Conservation (phyloP, 2,113 vertebrate genomes). For the Tachysurus fulvidraco region DNA sequence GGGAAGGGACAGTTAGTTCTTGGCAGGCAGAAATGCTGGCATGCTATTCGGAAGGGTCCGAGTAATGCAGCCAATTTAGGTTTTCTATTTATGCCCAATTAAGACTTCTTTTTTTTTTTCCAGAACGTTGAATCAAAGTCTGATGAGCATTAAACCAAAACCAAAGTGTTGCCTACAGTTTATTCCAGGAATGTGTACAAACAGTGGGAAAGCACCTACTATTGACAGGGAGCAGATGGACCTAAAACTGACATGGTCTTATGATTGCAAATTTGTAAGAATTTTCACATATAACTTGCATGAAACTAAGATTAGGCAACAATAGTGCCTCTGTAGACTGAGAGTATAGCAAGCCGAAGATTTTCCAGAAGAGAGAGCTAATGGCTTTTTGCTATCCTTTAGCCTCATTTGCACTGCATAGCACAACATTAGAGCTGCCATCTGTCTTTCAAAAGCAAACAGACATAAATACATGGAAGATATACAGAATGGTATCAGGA, state of each 20-base stretch:
- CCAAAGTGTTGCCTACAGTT: background rate
- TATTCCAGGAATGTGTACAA: slow-evolving; percentile 36
- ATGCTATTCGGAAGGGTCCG: background rate
- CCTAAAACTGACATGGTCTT: background rate
- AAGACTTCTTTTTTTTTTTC: background rate
- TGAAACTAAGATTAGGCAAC: background rate
- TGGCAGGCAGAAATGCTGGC: slow-evolving; percentile 3
- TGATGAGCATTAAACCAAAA: slow-evolving; percentile 9
- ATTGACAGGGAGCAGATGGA: slow-evolving; percentile 2
- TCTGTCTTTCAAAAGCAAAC: background rate
- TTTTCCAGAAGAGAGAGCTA: background rate
- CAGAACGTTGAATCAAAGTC: slow-evolving; percentile 24
- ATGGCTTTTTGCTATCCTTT: background rate
- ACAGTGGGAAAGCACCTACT: slow-evolving; percentile 9
- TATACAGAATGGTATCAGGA: background rate
- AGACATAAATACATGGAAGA: background rate
- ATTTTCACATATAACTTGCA: slow-evolving; percentile 1
- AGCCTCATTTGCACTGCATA: background rate
- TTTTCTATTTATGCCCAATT: slow-evolving; percentile 28
- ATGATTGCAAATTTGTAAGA: slow-evolving; percentile 8
- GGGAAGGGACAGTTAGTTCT: background rate
- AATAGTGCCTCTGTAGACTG: background rate
- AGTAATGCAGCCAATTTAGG: background rate
- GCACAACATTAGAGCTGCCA: too few relatives aligned
- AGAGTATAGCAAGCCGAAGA: background rate